Evolutionary conservation across 2,113 vertebrate genomes (phyloP), one percentile per base, ranked within the genome.

Genomic region (Symphodus melops): DNA sequence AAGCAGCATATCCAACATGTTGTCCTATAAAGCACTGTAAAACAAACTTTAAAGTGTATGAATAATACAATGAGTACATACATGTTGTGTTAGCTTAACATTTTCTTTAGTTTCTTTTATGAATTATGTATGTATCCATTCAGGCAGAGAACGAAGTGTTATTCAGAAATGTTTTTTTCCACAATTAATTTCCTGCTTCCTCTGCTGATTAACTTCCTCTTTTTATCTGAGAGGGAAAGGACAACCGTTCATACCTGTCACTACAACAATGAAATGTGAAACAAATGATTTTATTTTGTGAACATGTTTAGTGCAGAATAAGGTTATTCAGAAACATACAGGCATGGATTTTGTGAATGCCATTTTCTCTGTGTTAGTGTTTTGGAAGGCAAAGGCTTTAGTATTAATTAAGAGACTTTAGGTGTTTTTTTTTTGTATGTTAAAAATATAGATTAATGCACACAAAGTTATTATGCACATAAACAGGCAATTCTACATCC

Each of bases 191-290:
- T 33, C 9, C 8, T 12, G 8, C 19, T 55, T 71, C 44, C 37
- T 54, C 0, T 67, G 63, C 70, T 70, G 69, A 78, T 46, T 46
- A 21, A 37, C 82, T 77, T 82, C 79, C 70, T 72, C 36, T 0
- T 20, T 19, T 71, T 69, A 58, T 79, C 69, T 62, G 13, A 4
- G 28, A 77, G 66, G 84, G 56, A 75, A 54, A 20, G 20, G 42
- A 19, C 11, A 20, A 69, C 1, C 3, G 6, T 48, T 72, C 19
- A 25, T 1, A 14, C 4, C 10, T 72, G 62, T 46, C 68, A 65
- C 17, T 14, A 4, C 0, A 1, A 80, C 67, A 83, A 77, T 68
- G 54, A 42, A 36, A 41, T 20, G 16, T 20, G 14, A 28, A 25
- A 77, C 55, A 17, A 21, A 74, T 80, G 12, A 9, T 10, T 53